Evolutionary conservation across 2,797 vertebrate species (phyloP), one percentile per base, ranked within the genome.

Genomic region (Chelmon rostratus): DNA sequence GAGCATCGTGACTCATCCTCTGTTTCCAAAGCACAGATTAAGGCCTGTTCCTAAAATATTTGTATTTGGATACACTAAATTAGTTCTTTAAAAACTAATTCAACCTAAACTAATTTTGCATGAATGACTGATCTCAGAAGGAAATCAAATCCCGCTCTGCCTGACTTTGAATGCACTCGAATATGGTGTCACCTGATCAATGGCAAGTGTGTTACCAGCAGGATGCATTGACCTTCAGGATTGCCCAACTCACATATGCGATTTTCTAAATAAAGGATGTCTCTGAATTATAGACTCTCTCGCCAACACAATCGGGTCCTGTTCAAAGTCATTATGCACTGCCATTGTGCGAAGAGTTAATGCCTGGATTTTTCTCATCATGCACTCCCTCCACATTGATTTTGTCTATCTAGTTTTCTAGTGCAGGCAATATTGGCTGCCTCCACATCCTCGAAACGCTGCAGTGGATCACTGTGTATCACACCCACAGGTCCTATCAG

Each of bases 401-500:
- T 65, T 15, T 38, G 59, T 57, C 35, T 66, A 38, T 75, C 28
- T 63, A 12, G 56, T 59, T 64, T 68, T 79, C 58, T 56, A 42
- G 62, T 56, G 62, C 53, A 21, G 42, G 62, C 56, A 1, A 6
- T 54, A 64, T 40, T 9, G 44, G 37, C 72, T 66, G 68, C 76
- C 68, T 68, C 64, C 68, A 52, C 25, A 42, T 72, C 59, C 78
- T 59, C 25, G 33, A 54, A 53, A 58, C 54, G 63, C 65, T 61
- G 57, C 70, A 47, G 66, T 38, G 53, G 37, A 71, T 75, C 63
- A 54, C 69, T 75, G 40, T 38, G n/a, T n/a, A 25, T 44, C 59
- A 79, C 81, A 66, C 78, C 78, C 75, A 69, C 75, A 47, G 64
- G 53, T 56, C 44, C 50, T 44, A 37, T 81, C 65, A 23, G 33